Evolutionary conservation across 2,888 invertebrate genomes (phyloP).

Genomic region (Auanema sp.): DNA sequence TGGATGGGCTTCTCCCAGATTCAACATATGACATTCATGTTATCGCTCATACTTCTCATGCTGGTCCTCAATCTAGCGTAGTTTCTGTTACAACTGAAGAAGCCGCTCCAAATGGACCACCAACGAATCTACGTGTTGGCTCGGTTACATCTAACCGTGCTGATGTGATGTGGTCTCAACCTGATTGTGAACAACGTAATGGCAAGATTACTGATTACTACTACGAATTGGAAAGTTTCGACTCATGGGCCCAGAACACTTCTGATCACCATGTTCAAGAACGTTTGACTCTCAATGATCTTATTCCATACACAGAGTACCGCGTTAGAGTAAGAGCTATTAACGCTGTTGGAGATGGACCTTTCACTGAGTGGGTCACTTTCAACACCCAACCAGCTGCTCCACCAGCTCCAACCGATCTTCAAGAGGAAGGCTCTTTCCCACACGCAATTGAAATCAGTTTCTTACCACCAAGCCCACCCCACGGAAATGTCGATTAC

Average conservation of each 20-base stretch:
- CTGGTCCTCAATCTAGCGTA: slow-evolving; percentile 58
- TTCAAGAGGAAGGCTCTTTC: slow-evolving; percentile 56
- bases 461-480: slow-evolving; percentile 62
- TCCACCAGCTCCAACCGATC: slow-evolving; percentile 60
- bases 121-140: slow-evolving; percentile 48
- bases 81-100: slow-evolving; percentile 63
- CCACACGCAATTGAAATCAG: slow-evolving; percentile 62
- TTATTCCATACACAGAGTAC: slow-evolving; percentile 62
- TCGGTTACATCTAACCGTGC: slow-evolving; percentile 53
- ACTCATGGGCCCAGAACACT: slow-evolving; percentile 58
- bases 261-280: slow-evolving; percentile 45
- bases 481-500: slow-evolving; percentile 62
- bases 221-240: slow-evolving; percentile 58
- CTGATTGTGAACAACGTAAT: slow-evolving; percentile 62
- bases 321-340: slow-evolving; percentile 59
- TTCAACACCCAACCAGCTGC: slow-evolving; percentile 58
- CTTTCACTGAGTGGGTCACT: slow-evolving; percentile 58
- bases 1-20: slow-evolving; percentile 61
- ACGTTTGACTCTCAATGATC: slow-evolving; percentile 55
- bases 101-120: slow-evolving; percentile 57
- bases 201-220: slow-evolving; percentile 62
- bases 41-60: slow-evolving; percentile 60
- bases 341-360: slow-evolving; percentile 61
- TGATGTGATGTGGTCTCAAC: slow-evolving; percentile 61
- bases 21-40: slow-evolving; percentile 63